Base-by-base conservation (phyloP, 23 tunicate species). In the Styela plicata region DNA sequence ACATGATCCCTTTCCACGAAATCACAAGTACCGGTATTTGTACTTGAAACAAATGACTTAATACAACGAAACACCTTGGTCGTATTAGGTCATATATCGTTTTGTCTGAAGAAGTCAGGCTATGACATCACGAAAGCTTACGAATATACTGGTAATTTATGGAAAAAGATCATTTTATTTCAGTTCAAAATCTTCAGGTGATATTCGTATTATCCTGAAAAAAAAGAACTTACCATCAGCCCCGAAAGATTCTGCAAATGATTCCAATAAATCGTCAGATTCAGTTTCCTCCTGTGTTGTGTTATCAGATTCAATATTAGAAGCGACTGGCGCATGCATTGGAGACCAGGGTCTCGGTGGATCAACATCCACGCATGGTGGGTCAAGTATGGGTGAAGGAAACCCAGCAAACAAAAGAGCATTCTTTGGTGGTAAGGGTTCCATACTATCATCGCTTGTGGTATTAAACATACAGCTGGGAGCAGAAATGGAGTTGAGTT, bases 281-380 rank as follows among this genome's bases (percentile, higher is more conserved):
- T 67, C 71, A 1, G 30, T 67, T 67, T 67, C 66, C 18, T 36
- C 81, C 7, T 23, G 22, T 7, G 36, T 65, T 57, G 36, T 25
- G 28, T 21, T 24, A 21, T 26, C 26, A 7, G 64, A 17, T n/a
- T 26, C 24, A 28, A 65, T 71, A 3, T 34, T 24, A 24, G 69
- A 7, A 13, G 70, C 26, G 33, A 74, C 33, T 5, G 57, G 57
- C 7, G 57, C 57, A 44, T 44, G 57, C 84, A 86, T 79, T 10
- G 90, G 90, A 29, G 90, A 80, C 90, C 85, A 86, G 2, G 90
- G 80, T 2, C 90, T 33, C 18, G 90, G 90, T 33, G 90, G 90
- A 2, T 80, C 36, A 24, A 74, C 52, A 0, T 31, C 32, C 20
- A 5, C 63, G 19, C 1, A 78, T 20, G 82, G 62, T 18, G 2